Conservation (phyloP, 2,113 vertebrate species). For the Hystrix cristata region DNA sequence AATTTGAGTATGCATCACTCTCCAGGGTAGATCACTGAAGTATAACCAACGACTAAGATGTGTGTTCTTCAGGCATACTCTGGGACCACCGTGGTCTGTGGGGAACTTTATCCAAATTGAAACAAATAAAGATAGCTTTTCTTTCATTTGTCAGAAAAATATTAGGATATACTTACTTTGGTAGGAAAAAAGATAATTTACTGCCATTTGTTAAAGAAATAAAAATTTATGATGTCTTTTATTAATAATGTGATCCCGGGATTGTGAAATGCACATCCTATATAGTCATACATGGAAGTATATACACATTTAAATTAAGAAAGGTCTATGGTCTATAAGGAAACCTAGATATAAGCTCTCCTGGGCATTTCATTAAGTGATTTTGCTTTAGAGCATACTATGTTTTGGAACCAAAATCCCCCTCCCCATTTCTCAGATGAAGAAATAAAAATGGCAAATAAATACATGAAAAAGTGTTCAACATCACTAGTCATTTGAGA, state of each 20-base stretch:
- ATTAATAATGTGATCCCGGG: not conserved
- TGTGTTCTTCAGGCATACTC: not conserved
- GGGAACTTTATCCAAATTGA: not conserved
- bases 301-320: not conserved
- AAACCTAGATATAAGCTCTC: not conserved
- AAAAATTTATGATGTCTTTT: not conserved
- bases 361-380: not conserved
- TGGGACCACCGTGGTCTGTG: not conserved
- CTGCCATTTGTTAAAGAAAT: not conserved
- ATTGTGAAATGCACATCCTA: not conserved
- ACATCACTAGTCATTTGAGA: too few species aligned
- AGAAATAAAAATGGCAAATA: too few species aligned
- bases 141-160: conserved; percentile 2
- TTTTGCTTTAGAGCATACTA: not conserved
- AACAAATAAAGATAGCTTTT: not conserved
- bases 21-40: not conserved
- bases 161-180: not conserved
- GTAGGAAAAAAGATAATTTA: not conserved
- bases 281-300: not conserved
- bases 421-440: not conserved
- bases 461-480: too few species aligned
- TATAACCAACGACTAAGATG: not conserved
- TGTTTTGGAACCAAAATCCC: too few species aligned
- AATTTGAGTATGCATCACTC: not conserved
- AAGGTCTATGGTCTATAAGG: not conserved